Evolutionary conservation across 1,140 invertebrate species (phyloP), one percentile per base, ranked within the genome.

Genomic region (Euwallacea similis): DNA sequence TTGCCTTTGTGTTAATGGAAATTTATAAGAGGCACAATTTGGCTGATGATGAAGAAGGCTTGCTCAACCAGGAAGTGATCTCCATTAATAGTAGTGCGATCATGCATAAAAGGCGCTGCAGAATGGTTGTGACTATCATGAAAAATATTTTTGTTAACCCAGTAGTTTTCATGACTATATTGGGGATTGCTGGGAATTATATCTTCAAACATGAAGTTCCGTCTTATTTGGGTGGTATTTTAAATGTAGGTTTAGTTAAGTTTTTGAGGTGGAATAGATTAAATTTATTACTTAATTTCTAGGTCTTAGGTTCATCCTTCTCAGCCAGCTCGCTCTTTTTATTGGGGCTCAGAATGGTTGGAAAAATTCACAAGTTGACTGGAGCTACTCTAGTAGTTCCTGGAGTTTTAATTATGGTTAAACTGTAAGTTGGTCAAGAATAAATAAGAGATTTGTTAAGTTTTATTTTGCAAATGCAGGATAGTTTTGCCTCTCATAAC

Each of bases 291-390:
- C 16, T 3, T 47, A 63, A 46, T 50, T 2, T 13, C 74, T 75
- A 91, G 87, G 88, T 92, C 0, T 87, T 97, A 68, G 93, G 93
- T 0, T 89, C 92, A 73, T 91, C 96, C 16, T 98, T 98, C 81
- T 93, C 94, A 59, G 94, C 93, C 0, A 90, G 91, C 21, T 95
- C 97, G 0, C 81, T 98, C 9, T 98, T 98, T 80, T 83, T 96
- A 42, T 84, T 98, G 8, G 97, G 97, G 0, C 82, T 97, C 6
- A 88, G 92, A 80, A 96, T 98, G 91, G 94, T 97, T n/a, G 95
- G 95, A 7, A 93, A 94, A 83, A 88, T 95, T 47, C 87, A 91
- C 60, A 88, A 89, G 72, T 80, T 95, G 0, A 86, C 87, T 78
- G 93, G 93, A 6, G 85, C 88, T 2, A 90, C 89, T 7, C 83